phyloP scores from a whole-genome alignment of 2,888 invertebrate genomes.

The Polyommatus icarus region DNA sequence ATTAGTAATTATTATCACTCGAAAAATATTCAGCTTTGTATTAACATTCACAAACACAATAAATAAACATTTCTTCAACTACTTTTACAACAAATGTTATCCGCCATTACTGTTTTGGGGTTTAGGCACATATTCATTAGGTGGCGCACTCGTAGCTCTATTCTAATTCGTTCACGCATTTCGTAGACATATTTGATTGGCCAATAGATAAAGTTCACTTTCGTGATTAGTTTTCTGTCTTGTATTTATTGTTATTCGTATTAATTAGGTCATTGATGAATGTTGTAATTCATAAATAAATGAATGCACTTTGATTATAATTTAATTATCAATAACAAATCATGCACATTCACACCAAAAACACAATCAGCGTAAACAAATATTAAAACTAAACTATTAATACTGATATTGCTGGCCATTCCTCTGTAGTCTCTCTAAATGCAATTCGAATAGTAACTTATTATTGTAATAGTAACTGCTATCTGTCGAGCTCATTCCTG shows the following conservation, averaged over 20 bases:
- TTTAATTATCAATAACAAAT: constrained; percentile 28
- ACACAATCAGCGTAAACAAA: constrained; percentile 44
- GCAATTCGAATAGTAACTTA: constrained; percentile 91
- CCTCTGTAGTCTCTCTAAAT: constrained; percentile 89
- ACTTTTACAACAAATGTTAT: constrained; percentile 64
- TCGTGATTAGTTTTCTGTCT: not conserved
- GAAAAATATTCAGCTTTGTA: not conserved
- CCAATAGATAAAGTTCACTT: not conserved
- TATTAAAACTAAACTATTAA: constrained; percentile 49
- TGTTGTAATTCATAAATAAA: not conserved
- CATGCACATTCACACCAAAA: constrained; percentile 27
- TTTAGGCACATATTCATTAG: constrained; percentile 55
- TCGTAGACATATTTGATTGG: not conserved
- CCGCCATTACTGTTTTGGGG: constrained; percentile 68
- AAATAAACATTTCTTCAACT: constrained; percentile 51
- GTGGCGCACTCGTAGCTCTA: constrained; percentile 55
- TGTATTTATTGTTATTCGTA: not conserved
- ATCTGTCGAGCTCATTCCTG: constrained; percentile 86
- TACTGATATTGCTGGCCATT: constrained; percentile 75
- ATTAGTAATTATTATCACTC: constrained; percentile 1
- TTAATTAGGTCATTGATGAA: not conserved
- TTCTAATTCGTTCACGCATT: constrained; percentile 51
- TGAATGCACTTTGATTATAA: not conserved
- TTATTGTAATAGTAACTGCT: constrained; percentile 95
- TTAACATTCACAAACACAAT: constrained; percentile 28